Percentiles rank a stretch among this genome's conserved stretches.
Conservation (phyloP, 2,888 invertebrate species). For the Hartigia nigra region DNA sequence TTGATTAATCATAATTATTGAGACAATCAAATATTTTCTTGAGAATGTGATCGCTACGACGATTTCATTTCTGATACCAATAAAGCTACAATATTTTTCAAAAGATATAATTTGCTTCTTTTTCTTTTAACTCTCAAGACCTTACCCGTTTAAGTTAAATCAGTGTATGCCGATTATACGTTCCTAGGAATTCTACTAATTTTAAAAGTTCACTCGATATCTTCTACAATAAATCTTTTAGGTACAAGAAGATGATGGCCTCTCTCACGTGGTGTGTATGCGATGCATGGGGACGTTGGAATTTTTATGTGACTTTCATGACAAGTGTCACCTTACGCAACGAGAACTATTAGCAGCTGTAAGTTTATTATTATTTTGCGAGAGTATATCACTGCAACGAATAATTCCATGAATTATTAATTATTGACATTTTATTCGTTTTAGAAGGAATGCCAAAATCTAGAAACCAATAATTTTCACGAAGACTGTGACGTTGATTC, state of each 20-base stretch:
- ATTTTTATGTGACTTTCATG: conserved; percentile 52
- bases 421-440: background rate
- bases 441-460: conserved; percentile 12
- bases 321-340: conserved; percentile 47
- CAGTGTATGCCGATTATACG: background rate
- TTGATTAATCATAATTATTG: conserved; percentile 27
- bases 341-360: conserved; percentile 25
- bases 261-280: conserved; percentile 48
- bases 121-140: background rate
- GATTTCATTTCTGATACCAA: conserved; percentile 38
- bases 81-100: conserved; percentile 46
- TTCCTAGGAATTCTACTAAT: background rate
- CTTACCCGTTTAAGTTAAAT: background rate
- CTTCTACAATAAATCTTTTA: conserved; percentile 31
- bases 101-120: conserved; percentile 16
- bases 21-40: conserved; percentile 22
- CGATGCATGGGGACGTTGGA: conserved; percentile 51
- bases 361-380: background rate
- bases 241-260: conserved; percentile 49
- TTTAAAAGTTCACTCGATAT: background rate
- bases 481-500: conserved; percentile 37
- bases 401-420: background rate
- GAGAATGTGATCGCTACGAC: conserved; percentile 35
- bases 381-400: background rate
- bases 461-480: conserved; percentile 5